These are phyloP conservation scores for Isaurus tuberculatus DNA, from an alignment of 92 coral and sea anemone genomes.

Conservation along the genomic window DNA sequence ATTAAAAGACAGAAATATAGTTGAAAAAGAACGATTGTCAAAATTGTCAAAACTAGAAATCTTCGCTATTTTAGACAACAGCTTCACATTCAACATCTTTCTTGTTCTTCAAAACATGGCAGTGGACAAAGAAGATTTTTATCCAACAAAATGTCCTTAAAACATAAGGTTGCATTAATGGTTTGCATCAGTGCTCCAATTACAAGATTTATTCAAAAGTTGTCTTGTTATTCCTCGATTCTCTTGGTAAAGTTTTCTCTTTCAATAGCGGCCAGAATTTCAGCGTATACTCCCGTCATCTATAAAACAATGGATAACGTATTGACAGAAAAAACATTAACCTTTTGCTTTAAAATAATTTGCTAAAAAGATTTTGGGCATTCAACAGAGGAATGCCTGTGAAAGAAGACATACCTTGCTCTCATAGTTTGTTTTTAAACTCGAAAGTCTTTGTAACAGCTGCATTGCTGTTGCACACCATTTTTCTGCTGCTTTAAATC, in stretches of 20 bases:
- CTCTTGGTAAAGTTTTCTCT: constrained; percentile 69
- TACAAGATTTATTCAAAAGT: neutral
- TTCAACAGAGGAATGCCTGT: neutral
- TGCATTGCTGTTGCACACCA: constrained; percentile 99
- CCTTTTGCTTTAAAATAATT: neutral
- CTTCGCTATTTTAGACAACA: too few species aligned
- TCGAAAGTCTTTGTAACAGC: constrained; percentile 79
- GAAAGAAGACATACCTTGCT: constrained; percentile 70
- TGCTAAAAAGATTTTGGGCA: neutral
- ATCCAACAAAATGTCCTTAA: too few species aligned
- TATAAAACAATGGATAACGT: constrained; percentile 17
- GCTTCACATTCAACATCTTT: too few species aligned
- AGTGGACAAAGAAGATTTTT: too few species aligned
- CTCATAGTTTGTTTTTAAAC: constrained; percentile 87
- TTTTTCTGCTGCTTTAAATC: constrained; percentile 88
- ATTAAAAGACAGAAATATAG: too few species aligned
- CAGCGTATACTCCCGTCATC: constrained; percentile 96
- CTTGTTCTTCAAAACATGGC: too few species aligned
- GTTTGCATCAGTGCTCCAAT: too few species aligned
- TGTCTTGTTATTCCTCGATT: constrained; percentile 60
- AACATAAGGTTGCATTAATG: too few species aligned
- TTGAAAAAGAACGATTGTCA: too few species aligned
- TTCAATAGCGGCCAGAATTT: constrained; percentile 84
- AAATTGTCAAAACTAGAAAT: too few species aligned
- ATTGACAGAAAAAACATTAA: neutral